A percentile compares a stretch with the other conserved stretches of the same genome.
Evolutionary conservation across 2,888 invertebrate genomes (phyloP).

Genomic region (Limenitis camilla): DNA sequence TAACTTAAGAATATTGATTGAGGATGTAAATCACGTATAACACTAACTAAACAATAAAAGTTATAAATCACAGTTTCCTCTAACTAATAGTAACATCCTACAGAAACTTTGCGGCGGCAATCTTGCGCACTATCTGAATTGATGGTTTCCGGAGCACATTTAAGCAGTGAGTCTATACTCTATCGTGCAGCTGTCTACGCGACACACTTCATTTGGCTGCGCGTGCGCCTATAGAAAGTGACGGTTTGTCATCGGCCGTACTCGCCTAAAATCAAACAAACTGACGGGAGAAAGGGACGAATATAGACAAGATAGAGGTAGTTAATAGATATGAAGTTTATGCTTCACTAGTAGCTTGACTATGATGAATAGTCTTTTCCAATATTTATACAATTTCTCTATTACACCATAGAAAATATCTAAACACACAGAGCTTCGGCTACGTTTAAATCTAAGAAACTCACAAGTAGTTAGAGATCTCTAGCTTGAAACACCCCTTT

Average conservation of each 20-base stretch:
- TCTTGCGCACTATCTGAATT: constrained; percentile 70
- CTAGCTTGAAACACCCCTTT: too few relatives aligned
- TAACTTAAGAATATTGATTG: not conserved
- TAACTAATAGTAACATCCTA: constrained; percentile 66
- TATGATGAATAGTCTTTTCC: too few relatives aligned
- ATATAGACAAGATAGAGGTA: constrained; percentile 28
- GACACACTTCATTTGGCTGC: constrained; percentile 71
- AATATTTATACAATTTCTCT: too few relatives aligned
- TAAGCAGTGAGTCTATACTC: constrained; percentile 56
- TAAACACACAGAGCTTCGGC: too few relatives aligned
- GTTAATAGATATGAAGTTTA: not conserved
- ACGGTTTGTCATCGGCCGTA: constrained; percentile 57
- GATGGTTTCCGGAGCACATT: constrained; percentile 71
- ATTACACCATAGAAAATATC: too few relatives aligned
- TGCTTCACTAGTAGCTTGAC: not conserved
- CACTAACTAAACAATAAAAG: constrained; percentile 70
- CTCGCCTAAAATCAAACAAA: constrained; percentile 58
- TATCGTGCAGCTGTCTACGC: constrained; percentile 67
- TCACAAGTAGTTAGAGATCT: too few relatives aligned
- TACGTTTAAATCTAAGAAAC: too few relatives aligned
- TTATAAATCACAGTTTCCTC: constrained; percentile 71
- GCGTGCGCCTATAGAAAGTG: constrained; percentile 69
- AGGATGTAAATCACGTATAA: constrained; percentile 19
- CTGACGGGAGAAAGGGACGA: constrained; percentile 26
- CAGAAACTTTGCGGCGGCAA: constrained; percentile 63